Evolutionary conservation across 2,113 vertebrate species (phyloP), one percentile per base, ranked within the genome.

Genomic region (Neopipo cinnamomea): DNA sequence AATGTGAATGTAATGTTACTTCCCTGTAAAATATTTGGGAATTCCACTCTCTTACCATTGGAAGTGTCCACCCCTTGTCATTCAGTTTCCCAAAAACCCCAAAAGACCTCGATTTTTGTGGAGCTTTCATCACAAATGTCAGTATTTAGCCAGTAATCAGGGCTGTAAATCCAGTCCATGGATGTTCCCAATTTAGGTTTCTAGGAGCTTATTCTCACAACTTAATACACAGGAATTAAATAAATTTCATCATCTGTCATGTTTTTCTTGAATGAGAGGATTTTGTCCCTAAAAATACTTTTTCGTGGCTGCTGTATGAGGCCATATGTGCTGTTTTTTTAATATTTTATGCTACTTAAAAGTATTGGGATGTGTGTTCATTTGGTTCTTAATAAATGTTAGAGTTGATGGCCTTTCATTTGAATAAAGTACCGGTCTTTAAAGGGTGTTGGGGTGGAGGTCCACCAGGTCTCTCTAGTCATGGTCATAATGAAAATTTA

Each of bases 11-110:
- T 79, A 11, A 42, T 28, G 49, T 77, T 58, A 55, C 12, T 90
- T 76, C 15, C 4, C 6, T 73, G 42, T 61, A 18, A 73, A 79
- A 56, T 50, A 41, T 7, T 37, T 79, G 41, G 66, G 49, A 90
- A 24, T 65, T 76, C 20, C 24, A 3, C 0, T 1, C 4, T 58
- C 33, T 42, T 44, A 17, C 4, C 5, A 2, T 59, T 71, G 37
- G 15, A 0, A 1, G 4, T 65, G 33, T 53, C 44, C 11, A 3
- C 67, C 14, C 53, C 1, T 0, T 71, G 55, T 30, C 9, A 8
- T 56, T 79, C 6, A 6, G 14, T 71, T 82, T 88, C 41, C 22
- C 21, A 18, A 30, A 72, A 59, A 6, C 55, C 46, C 19, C 5
- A 1, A 37, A 68, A 52, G 41, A 35, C 58, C 41, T 93, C 0